Evolutionary conservation across 2,113 vertebrate species (phyloP), one percentile per base, ranked within the genome.

Genomic region (Ascaphus truei): DNA sequence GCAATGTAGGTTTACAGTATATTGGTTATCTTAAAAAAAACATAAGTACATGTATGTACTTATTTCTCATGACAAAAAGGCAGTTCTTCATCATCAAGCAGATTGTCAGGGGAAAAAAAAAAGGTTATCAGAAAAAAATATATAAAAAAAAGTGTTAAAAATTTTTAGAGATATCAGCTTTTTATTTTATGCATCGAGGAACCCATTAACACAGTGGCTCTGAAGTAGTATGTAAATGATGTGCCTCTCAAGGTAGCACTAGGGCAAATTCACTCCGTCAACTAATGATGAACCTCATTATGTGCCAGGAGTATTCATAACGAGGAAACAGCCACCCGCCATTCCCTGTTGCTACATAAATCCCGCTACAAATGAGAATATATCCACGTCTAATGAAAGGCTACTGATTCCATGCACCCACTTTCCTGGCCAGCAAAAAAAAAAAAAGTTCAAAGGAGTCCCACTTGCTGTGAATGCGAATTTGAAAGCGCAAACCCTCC

Each of bases 261-360:
- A 82, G 92, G 92, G 93, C 93, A 94, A 95, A 94, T 96, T 94
- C 93, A 92, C 93, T 98, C 94, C 92, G 95, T 98, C 95, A 98
- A 95, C 95, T 99, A 98, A 99, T 97, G 96, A 98, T 92, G 93
- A 91, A 90, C 88, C 96, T 98, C 96, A 96, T 98, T 98, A 98
- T 94, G 92, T 90, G 88, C 91, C 90, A 91, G 93, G 93, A 92
- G 92, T 92, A 91, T 86, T 90, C 90, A 89, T 98, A 96, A 98
- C 96, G 94, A 98, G 97, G 92, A 94, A 88, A 85, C 91, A 86
- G 91, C 91, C 87, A 92, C 92, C 90, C 86, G 87, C 90, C 90
- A 89, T 91, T 90, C 91, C 91, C 90, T 91, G 94, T 90, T 92
- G 93, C 90, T 85, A 90, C 91, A 92, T 93, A 96, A 95, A 96